Percentiles rank a stretch among this genome's conserved stretches.
Evolutionary conservation across 2,888 invertebrate species (phyloP).

Genomic region (Cabera pusaria): DNA sequence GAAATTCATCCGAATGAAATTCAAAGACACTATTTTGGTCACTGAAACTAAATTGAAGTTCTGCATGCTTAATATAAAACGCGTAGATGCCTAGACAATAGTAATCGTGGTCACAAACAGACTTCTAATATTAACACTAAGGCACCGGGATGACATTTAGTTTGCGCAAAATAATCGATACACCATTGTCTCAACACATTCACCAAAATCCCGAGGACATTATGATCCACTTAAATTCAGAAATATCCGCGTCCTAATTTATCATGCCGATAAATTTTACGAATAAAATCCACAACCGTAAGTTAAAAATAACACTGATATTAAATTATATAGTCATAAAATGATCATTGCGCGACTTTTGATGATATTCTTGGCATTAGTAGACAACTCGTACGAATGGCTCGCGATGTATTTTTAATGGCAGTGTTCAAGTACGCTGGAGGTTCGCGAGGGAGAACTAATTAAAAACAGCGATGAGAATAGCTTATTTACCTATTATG

Average conservation of each 20-base stretch:
- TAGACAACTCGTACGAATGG: slow-evolving; percentile 53
- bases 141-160: slow-evolving; percentile 81
- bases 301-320: slow-evolving; percentile 64
- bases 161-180: slow-evolving; percentile 83
- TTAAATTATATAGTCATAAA: slow-evolving; percentile 62
- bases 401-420: slow-evolving; percentile 64
- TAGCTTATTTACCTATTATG: slow-evolving; percentile 78
- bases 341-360: slow-evolving; percentile 72
- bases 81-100: slow-evolving; percentile 81
- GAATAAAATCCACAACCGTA: slow-evolving; percentile 40
- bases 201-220: slow-evolving; percentile 67
- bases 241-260: slow-evolving; percentile 37
- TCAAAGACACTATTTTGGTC: slow-evolving; percentile 74
- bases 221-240: slow-evolving; percentile 45
- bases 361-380: slow-evolving; percentile 78
- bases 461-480: slow-evolving; percentile 35
- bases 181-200: slow-evolving; percentile 81
- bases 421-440: slow-evolving; percentile 35
- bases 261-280: slow-evolving; percentile 32
- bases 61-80: slow-evolving; percentile 78
- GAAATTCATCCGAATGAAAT: slow-evolving; percentile 60
- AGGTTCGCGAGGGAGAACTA: slow-evolving; percentile 24
- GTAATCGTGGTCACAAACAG: slow-evolving; percentile 77
- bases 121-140: slow-evolving; percentile 83
- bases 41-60: slow-evolving; percentile 72